These are phyloP conservation scores for Parazoanthus darwini DNA, from an alignment of 92 coral and sea anemone species.

Conservation along the genomic window DNA sequence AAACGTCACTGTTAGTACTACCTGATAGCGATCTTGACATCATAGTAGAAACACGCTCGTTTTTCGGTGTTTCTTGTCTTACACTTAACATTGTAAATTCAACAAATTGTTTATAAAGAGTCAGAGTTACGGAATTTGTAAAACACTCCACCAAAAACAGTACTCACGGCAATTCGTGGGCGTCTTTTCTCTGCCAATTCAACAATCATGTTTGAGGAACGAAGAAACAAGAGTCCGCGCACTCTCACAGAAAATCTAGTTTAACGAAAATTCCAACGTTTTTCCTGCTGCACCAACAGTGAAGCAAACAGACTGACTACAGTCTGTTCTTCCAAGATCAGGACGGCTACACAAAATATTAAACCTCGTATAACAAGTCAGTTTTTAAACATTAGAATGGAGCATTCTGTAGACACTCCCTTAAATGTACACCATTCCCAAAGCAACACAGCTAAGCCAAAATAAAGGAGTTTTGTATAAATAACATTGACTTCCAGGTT, in stretches of 20 bases:
- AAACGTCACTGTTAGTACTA: not conserved
- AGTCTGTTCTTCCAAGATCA: not conserved
- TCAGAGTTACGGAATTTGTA: not conserved
- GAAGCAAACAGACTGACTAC: not conserved
- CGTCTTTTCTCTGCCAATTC: not conserved
- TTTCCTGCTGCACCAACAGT: not conserved
- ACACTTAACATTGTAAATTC: not conserved
- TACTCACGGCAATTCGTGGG: not conserved
- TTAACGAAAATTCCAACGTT: not conserved
- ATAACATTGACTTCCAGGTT: not conserved
- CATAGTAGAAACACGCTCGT: not conserved
- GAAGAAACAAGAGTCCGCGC: not conserved
- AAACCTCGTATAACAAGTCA: not conserved
- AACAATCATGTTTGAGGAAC: not conserved
- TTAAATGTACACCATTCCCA: not conserved
- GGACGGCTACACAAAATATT: not conserved
- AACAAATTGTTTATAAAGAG: not conserved
- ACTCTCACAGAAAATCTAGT: not conserved
- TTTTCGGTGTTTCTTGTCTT: not conserved
- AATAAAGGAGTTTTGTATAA: not conserved
- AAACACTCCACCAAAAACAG: not conserved
- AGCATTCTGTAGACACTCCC: not conserved
- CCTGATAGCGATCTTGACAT: not conserved
- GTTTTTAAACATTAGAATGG: not conserved
- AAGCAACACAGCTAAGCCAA: constrained; percentile 33